phyloP scores from a whole-genome alignment of 2,797 vertebrate species.

The Pampus argenteus region DNA sequence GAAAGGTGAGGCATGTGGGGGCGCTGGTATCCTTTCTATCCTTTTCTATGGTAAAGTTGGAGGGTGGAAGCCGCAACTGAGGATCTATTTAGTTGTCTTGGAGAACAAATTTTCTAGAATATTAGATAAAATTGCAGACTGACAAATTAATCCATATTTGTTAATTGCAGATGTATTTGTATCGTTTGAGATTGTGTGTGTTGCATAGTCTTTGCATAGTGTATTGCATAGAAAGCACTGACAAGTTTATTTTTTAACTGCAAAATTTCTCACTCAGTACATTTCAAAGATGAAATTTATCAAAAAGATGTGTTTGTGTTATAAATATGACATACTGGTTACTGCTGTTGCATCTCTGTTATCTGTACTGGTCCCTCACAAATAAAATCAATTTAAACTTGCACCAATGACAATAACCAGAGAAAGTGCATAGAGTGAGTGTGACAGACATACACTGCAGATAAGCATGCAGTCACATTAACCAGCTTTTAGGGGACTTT shows the following conservation, averaged over 20 bases:
- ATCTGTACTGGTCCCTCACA: slow-evolving; percentile 39
- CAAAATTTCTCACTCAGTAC: background rate
- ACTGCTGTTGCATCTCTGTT: slow-evolving; percentile 25
- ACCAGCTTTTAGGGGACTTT: slow-evolving; percentile 35
- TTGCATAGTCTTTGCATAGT: background rate
- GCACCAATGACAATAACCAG: slow-evolving; percentile 48
- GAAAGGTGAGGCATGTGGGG: slow-evolving; percentile 85
- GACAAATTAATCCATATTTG: background rate
- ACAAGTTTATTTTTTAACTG: background rate
- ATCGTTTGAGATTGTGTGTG: background rate
- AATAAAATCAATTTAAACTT: slow-evolving; percentile 56
- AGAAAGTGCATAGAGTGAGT: slow-evolving; percentile 20
- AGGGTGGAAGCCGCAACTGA: background rate
- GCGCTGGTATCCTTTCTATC: background rate
- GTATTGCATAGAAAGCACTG: background rate
- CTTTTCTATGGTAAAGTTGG: background rate
- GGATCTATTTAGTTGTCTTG: background rate
- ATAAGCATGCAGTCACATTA: slow-evolving; percentile 36
- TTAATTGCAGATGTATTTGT: background rate
- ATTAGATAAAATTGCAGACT: background rate
- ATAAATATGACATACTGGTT: background rate
- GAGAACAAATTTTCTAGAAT: background rate
- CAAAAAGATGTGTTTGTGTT: background rate
- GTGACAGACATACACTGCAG: slow-evolving; percentile 25
- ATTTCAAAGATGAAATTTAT: background rate